Conservation (phyloP, 1,140 invertebrate genomes). For the Portunus trituberculatus region DNA sequence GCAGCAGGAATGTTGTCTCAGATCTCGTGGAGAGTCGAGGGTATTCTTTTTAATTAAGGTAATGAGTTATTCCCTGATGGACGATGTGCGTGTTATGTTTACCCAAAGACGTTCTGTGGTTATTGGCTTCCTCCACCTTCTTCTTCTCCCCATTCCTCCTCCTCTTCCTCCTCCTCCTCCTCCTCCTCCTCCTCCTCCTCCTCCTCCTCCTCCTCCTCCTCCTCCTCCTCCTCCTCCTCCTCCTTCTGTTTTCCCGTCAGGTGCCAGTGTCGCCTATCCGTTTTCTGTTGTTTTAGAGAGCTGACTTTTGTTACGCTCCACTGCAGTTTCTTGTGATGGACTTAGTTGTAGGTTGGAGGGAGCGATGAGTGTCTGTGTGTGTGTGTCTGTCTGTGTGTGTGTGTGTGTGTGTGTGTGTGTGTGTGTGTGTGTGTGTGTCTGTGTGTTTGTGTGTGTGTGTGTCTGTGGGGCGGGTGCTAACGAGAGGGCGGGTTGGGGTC, state of each 20-base stretch:
- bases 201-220: slow-evolving; percentile 7
- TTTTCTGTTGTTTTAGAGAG: slow-evolving; percentile 4
- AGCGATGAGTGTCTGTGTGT: not conserved
- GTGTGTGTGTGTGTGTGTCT: slow-evolving; percentile 34
- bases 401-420: not conserved
- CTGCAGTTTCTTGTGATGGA: not conserved
- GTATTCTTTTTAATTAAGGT: slow-evolving; percentile 25
- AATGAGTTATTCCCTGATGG: slow-evolving; percentile 32
- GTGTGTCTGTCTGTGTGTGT: slow-evolving; percentile 34
- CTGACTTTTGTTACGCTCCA: not conserved
- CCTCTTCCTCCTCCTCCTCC: not conserved
- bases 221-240: not conserved
- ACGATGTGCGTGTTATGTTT: slow-evolving; percentile 23
- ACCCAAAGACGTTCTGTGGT: slow-evolving; percentile 1
- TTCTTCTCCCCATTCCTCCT: too few relatives aligned
- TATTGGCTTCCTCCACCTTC: not conserved
- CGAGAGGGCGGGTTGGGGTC: not conserved
- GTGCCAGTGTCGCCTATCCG: not conserved
- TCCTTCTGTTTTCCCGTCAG: slow-evolving; percentile 18
- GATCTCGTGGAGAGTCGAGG: not conserved
- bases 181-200: not conserved
- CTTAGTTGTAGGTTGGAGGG: not conserved
- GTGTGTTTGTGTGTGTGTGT: not conserved
- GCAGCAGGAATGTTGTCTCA: not conserved
- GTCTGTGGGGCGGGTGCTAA: not conserved